Percentiles rank a stretch among this genome's conserved stretches.
phyloP scores from a whole-genome alignment of 2,797 vertebrate genomes.

The Echiichthys vipera region DNA sequence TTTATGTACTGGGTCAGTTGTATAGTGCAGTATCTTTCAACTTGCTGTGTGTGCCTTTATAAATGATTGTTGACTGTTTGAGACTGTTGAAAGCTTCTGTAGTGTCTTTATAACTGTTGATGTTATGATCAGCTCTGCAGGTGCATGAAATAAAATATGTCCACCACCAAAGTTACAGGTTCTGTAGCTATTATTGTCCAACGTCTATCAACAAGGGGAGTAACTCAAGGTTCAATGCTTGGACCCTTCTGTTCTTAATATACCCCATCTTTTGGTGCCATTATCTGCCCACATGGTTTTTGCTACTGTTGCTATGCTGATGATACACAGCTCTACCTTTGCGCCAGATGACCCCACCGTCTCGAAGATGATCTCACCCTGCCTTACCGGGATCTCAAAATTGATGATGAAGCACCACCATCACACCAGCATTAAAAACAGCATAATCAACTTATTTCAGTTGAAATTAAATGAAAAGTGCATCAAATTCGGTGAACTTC shows the following conservation, averaged over 20 bases:
- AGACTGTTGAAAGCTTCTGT: conserved; percentile 71
- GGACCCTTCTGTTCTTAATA: background rate
- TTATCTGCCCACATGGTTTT: background rate
- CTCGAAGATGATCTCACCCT: background rate
- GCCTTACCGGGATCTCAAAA: background rate
- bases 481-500: background rate
- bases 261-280: background rate
- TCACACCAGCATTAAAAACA: background rate
- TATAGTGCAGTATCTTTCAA: conserved; percentile 67
- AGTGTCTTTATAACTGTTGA: conserved; percentile 72
- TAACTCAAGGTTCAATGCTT: conserved; percentile 2
- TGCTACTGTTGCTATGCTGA: background rate
- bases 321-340: background rate
- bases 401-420: too few relatives aligned
- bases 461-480: too few relatives aligned
- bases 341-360: background rate
- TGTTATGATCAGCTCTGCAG: conserved; percentile 76
- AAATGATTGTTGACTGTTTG: conserved; percentile 77
- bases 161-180: conserved; percentile 15
- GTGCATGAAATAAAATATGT: conserved; percentile 86
- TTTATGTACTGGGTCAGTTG: conserved; percentile 67
- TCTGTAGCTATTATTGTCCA: conserved; percentile 20
- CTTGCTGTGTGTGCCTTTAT: conserved; percentile 78
- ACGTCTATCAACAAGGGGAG: background rate
- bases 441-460: background rate